Base-by-base conservation (phyloP, 2,797 vertebrate species). In the Anabas testudineus region DNA sequence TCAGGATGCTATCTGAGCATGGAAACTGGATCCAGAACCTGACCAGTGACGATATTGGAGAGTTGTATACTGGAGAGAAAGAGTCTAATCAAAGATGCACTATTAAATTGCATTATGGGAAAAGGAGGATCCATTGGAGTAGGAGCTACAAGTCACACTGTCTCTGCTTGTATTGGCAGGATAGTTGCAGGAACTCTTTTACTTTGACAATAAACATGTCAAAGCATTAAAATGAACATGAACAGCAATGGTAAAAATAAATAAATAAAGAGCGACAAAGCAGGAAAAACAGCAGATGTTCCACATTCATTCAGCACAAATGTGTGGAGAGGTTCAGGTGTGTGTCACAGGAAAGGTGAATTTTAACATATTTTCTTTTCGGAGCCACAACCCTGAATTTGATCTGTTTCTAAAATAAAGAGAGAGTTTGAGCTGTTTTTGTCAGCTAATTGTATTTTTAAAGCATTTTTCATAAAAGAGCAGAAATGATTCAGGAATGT, bases 211-310 rank as follows among this genome's bases (percentile, higher is more conserved):
- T n/a, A 24, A 24, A 24, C 24, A n/a, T n/a, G n/a, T 24, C 76
- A 30, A 30, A 43, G 47, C 18, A 49, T 37, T 22, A 10, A 49
- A 39, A 42, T 1, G 37, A 52, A 65, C 24, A 24, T 2, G 3
- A 3, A 21, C 4, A 10, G 32, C 36, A 7, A 12, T 2, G 36
- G 34, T 10, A 36, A 36, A 10, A 36, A 10, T 10, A 55, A 24
- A 24, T 4, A 2, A 24, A 24, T 42, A 3, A 4, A 42, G 32
- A 24, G 12, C 32, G 10, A 28, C 5, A 39, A 59, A 16, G 30
- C 18, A 36, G 45, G 41, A 58, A 36, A 42, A 53, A 36, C 51
- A 53, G 58, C 72, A 72, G 42, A 57, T 78, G 52, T 39, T 46
- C n/a, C 3, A 6, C 24, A 15, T 8, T 72, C 61, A 51, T 58